These are phyloP conservation scores for Pelobates cultripes DNA, from an alignment of 2,797 vertebrate genomes.

Conservation along the genomic window DNA sequence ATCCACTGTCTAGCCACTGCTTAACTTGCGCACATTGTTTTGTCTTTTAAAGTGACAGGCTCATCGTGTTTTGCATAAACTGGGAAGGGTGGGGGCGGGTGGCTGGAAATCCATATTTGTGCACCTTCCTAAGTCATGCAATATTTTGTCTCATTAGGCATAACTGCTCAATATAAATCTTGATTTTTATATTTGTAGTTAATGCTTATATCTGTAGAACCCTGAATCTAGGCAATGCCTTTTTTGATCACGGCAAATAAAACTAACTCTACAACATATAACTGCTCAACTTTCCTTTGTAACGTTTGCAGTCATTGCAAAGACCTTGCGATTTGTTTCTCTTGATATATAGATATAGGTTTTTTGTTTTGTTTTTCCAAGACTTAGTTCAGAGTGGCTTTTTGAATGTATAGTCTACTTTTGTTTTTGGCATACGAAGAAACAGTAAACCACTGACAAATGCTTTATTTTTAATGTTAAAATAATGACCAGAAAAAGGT, in stretches of 20 bases:
- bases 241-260: no score
- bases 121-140: no score
- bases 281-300: background rate
- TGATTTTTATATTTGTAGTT: no score
- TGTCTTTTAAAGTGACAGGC: background rate
- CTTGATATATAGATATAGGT: background rate
- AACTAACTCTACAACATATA: background rate
- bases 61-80: background rate
- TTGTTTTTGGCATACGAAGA: background rate
- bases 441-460: background rate
- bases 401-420: no score
- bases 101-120: no score
- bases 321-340: slow-evolving; percentile 5
- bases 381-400: no score
- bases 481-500: background rate
- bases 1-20: slow-evolving; percentile 16
- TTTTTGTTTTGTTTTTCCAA: no score
- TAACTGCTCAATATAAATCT: no score
- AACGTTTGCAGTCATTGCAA: background rate
- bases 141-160: no score
- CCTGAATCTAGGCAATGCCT: no score
- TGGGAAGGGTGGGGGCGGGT: no score
- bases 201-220: no score
- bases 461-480: background rate
- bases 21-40: background rate